These are phyloP conservation scores for Pilophorus perplexus DNA, from an alignment of 2,888 invertebrate species.

Conservation along the genomic window DNA sequence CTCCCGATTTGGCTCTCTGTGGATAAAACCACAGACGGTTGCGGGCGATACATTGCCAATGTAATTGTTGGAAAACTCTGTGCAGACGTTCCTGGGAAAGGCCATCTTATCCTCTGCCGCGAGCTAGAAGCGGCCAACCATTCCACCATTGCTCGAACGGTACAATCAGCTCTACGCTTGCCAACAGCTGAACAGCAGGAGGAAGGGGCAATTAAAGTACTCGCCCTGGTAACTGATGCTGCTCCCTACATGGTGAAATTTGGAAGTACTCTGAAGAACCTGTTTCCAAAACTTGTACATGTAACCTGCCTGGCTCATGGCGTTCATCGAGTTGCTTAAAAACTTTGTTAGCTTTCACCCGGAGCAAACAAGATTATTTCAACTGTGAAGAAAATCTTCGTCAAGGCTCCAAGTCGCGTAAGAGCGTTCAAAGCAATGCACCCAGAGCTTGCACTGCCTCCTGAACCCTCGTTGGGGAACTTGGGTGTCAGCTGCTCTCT, in stretches of 20 bases:
- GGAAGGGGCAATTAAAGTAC: not conserved
- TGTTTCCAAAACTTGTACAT: too few species aligned
- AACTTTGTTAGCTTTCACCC: not conserved
- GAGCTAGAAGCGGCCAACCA: too few species aligned
- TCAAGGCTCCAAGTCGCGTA: too few species aligned
- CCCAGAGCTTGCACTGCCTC: slow-evolving; percentile 38
- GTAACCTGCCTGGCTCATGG: too few species aligned
- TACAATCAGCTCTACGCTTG: slow-evolving; percentile 12
- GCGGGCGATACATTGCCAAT: slow-evolving; percentile 18
- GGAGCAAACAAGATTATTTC: slow-evolving; percentile 24
- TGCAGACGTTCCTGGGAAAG: too few species aligned
- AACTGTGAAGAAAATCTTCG: slow-evolving; percentile 26
- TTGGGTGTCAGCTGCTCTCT: slow-evolving; percentile 34
- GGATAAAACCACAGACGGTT: slow-evolving; percentile 30
- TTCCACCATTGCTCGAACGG: too few species aligned
- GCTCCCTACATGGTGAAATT: too few species aligned
- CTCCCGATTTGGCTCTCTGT: slow-evolving; percentile 39
- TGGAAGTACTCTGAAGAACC: too few species aligned
- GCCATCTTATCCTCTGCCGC: too few species aligned
- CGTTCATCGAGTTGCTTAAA: slow-evolving; percentile 30
- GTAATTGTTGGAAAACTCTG: slow-evolving; percentile 24
- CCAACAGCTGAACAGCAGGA: not conserved
- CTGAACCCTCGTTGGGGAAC: slow-evolving; percentile 42
- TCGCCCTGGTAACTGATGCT: slow-evolving; percentile 17
- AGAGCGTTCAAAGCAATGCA: too few species aligned